Evolutionary conservation across 2,888 invertebrate genomes (phyloP).

Genomic region (Tuta absoluta): DNA sequence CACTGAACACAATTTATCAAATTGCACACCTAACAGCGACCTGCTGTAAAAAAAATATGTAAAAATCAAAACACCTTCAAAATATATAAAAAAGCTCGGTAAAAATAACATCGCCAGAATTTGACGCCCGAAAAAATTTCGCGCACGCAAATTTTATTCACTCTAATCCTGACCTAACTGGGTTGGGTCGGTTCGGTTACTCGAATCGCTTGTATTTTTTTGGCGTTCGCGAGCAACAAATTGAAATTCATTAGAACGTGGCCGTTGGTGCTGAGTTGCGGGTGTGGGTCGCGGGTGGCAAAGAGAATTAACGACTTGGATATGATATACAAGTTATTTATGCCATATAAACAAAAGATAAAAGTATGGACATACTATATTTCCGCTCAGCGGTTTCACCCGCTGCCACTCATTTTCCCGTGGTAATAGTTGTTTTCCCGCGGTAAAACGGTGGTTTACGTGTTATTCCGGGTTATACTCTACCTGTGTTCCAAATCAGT

Average conservation of each 20-base stretch:
- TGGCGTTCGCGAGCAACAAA: constrained; percentile 65
- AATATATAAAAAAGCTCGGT: constrained; percentile 8
- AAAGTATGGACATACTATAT: too few relatives aligned
- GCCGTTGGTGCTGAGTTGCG: constrained; percentile 46
- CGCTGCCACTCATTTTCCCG: too few relatives aligned
- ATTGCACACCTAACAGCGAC: neutral
- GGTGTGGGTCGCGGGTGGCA: constrained; percentile 57
- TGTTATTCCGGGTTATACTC: too few relatives aligned
- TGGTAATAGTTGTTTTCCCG: too few relatives aligned
- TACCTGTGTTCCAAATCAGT: too few relatives aligned
- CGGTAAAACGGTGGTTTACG: too few relatives aligned
- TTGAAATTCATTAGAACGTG: constrained; percentile 77
- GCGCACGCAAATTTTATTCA: constrained; percentile 32
- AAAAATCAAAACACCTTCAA: constrained; percentile 15
- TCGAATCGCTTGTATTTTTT: neutral
- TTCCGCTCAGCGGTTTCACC: too few relatives aligned
- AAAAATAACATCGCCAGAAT: constrained; percentile 19
- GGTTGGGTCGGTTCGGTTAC: constrained; percentile 31
- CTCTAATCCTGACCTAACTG: constrained; percentile 43
- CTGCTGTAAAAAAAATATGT: neutral
- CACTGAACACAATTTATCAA: neutral
- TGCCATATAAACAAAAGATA: too few relatives aligned
- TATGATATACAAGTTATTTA: constrained; percentile 42
- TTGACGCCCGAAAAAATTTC: constrained; percentile 21
- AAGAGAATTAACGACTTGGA: constrained; percentile 74